Evolutionary conservation across 2,797 vertebrate species (phyloP), one percentile per base, ranked within the genome.

Genomic region (Microctenopoma stevenorrisi): DNA sequence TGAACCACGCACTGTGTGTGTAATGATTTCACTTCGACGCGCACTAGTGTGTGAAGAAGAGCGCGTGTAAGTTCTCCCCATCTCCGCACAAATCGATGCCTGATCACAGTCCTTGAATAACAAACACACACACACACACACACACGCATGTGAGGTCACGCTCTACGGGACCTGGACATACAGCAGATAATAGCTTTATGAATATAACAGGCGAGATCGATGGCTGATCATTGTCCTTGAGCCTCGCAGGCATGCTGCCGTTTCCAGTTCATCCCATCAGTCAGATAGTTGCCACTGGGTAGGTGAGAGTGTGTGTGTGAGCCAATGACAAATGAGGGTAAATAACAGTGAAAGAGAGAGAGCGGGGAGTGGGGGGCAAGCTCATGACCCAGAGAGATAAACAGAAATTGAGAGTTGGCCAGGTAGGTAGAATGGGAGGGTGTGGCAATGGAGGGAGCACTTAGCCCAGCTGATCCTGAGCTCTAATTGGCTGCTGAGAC

Each of bases 401-500:
- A 75, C 70, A 83, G 61, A 71, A 77, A 83, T 74, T 74, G 61
- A 72, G 81, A 77, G 68, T 71, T 61, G 72, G 61, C 50, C 72
- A 7, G 71, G 79, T 77, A 88, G 75, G 86, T 78, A 70, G 72
- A 70, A 72, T 11, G 11, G 57, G 79, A 79, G 76, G 85, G 81
- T 81, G 86, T 76, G 88, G 61, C 35, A 38, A 47, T 6, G 1
- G 3, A 30, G 66, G 50, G 72, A 79, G 68, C 66, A 30, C 68
- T 74, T 60, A 65, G 53, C 70, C 50, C 63, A 49, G 57, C 40
- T 4, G 43, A 72, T 56, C 46, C 49, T 4, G 35, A 7, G 0
- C 68, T 87, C 81, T 85, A 48, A 95, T 93, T 95, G 92, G 93
- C 80, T 90, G 75, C 15, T 18, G 50, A 66, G 48, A 61, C 55